Conservation (phyloP, 2,113 vertebrate genomes). For the Oxyura jamaicensis region DNA sequence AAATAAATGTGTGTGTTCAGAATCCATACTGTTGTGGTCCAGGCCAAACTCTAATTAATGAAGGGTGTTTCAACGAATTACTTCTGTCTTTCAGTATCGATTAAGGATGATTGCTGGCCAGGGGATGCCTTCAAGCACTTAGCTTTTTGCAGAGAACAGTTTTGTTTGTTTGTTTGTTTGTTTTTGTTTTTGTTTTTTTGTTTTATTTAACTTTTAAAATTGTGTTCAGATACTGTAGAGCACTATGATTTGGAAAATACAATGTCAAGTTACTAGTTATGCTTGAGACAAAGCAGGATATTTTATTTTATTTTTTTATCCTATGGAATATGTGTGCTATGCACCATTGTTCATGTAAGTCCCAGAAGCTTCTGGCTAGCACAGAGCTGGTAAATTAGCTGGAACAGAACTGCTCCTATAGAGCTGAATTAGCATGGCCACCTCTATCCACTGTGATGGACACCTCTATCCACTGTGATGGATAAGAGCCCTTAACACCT, state of each 20-base stretch:
- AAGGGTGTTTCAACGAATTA: slow-evolving; percentile 1
- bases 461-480: neutral
- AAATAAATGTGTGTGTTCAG: slow-evolving; percentile 24
- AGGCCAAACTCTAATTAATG: slow-evolving; percentile 30
- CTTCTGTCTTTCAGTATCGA: slow-evolving; percentile 47
- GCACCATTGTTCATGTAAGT: neutral
- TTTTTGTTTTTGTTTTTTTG: no score
- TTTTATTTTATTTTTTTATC: neutral
- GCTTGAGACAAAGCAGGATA: neutral
- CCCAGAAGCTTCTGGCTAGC: neutral
- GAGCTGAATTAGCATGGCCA: neutral
- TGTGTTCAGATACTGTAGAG: neutral
- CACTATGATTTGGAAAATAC: neutral
- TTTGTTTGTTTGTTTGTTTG: no score
- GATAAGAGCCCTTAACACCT: neutral
- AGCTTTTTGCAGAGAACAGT: neutral
- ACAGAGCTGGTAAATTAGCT: neutral
- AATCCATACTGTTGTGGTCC: neutral
- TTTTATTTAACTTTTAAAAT: neutral
- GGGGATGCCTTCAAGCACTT: slow-evolving; percentile 14
- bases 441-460: neutral
- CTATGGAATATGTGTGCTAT: neutral
- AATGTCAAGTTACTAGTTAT: neutral
- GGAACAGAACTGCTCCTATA: neutral
- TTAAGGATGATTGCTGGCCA: slow-evolving; percentile 37